Evolutionary conservation across 1,140 invertebrate species (phyloP).

Genomic region (Idris sp.): DNA sequence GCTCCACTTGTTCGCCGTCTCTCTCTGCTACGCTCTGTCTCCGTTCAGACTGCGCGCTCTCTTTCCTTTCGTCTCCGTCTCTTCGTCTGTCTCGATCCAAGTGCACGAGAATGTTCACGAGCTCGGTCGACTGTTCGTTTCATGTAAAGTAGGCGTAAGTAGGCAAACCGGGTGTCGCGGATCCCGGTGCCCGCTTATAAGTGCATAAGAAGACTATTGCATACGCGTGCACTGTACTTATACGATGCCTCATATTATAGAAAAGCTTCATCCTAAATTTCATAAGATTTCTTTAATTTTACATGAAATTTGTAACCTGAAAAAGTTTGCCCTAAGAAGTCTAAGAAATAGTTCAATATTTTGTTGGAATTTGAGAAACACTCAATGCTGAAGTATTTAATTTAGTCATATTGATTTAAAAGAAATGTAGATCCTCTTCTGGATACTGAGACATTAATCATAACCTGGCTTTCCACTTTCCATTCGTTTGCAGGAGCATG

Average conservation of each 20-base stretch:
- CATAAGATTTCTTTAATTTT: no score
- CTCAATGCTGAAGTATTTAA: no score
- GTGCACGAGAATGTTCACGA: slow-evolving; percentile 64
- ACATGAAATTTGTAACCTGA: no score
- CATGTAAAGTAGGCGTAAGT: slow-evolving; percentile 73
- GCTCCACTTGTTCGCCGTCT: neutral
- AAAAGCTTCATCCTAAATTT: no score
- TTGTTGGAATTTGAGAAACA: no score
- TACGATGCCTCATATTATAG: slow-evolving; percentile 52
- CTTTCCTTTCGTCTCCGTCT: slow-evolving; percentile 24
- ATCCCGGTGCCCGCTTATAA: slow-evolving; percentile 64
- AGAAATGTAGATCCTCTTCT: slow-evolving; percentile 1
- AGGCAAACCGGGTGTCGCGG: slow-evolving; percentile 71
- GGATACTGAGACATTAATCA: no score
- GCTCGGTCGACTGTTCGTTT: slow-evolving; percentile 66
- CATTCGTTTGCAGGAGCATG: no score
- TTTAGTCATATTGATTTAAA: no score
- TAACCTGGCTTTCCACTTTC: slow-evolving; percentile 20
- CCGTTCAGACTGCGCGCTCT: neutral
- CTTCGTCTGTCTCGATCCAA: slow-evolving; percentile 41
- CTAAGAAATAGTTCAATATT: no score
- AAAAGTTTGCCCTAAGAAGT: no score
- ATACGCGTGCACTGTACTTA: slow-evolving; percentile 33
- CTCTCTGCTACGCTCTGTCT: neutral
- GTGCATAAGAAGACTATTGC: slow-evolving; percentile 48